phyloP scores from a whole-genome alignment of 2,888 invertebrate species.

The Folsomia candida region DNA sequence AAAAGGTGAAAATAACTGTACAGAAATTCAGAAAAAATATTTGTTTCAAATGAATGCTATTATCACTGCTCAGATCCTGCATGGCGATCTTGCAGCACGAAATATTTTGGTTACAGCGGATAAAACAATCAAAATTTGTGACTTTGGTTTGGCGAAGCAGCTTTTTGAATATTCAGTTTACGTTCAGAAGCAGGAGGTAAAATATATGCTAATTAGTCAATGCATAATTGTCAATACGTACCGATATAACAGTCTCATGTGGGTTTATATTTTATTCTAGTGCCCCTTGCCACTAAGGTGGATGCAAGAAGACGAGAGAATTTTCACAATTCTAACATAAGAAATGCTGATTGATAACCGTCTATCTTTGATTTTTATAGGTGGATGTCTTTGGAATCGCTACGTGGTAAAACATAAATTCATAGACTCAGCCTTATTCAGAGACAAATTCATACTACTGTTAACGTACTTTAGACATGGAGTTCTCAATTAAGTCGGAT shows the following conservation, averaged over 20 bases:
- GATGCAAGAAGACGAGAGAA: no score
- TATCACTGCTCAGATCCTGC: constrained; percentile 26
- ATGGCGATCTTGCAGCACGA: constrained; percentile 38
- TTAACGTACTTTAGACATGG: constrained; percentile 21
- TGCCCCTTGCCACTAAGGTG: constrained; percentile 34
- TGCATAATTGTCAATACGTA: no score
- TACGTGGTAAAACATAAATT: not conserved
- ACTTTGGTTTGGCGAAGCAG: constrained; percentile 38
- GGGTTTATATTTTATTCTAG: no score
- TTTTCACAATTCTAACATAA: no score
- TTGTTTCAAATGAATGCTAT: not conserved
- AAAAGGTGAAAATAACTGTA: no score
- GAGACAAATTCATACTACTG: not conserved
- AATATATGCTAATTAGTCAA: no score
- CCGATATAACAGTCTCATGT: no score
- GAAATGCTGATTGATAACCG: no score
- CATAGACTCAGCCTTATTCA: not conserved
- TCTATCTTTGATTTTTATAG: no score
- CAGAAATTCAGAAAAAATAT: not conserved
- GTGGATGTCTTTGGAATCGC: constrained; percentile 4
- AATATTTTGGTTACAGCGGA: constrained; percentile 33
- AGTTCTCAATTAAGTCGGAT: constrained; percentile 33
- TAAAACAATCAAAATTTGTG: constrained; percentile 33
- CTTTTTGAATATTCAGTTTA: constrained; percentile 35
- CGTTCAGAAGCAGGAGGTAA: constrained; percentile 33